phyloP scores from a whole-genome alignment of 1,140 invertebrate species.

The Zaprionus gabonicus region DNA sequence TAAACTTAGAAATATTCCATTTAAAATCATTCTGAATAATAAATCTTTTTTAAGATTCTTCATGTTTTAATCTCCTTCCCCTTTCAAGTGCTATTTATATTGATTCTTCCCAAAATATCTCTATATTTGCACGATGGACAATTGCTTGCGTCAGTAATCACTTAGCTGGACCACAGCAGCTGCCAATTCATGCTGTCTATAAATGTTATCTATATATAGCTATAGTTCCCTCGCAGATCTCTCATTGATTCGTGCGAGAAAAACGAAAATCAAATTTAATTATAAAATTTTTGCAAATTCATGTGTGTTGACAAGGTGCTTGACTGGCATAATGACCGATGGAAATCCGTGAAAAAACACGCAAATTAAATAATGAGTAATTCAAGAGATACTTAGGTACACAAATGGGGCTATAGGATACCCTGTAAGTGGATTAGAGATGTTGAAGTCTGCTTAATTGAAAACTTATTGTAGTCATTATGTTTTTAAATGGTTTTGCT shows the following conservation, averaged over 20 bases:
- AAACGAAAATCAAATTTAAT: slow-evolving; percentile 28
- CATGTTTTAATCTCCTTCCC: not conserved
- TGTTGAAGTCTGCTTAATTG: not conserved
- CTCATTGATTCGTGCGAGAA: not conserved
- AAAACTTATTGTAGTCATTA: no score
- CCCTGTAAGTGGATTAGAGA: not conserved
- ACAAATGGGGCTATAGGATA: not conserved
- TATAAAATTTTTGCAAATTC: slow-evolving; percentile 34
- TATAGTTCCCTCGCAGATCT: not conserved
- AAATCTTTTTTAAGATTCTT: not conserved
- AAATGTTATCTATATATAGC: not conserved
- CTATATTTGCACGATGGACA: slow-evolving; percentile 8
- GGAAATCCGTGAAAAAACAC: slow-evolving; percentile 27
- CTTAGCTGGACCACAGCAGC: slow-evolving; percentile 21
- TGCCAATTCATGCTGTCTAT: slow-evolving; percentile 23
- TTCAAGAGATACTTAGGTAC: not conserved
- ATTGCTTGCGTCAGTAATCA: slow-evolving; percentile 30
- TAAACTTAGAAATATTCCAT: not conserved
- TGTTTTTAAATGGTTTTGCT: no score
- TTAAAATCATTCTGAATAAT: not conserved
- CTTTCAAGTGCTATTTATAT: not conserved
- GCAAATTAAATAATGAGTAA: slow-evolving; percentile 29
- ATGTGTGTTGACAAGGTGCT: slow-evolving; percentile 65
- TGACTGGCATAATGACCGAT: slow-evolving; percentile 60
- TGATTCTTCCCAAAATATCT: slow-evolving; percentile 2